Evolutionary conservation across 2,797 vertebrate species (phyloP).

Genomic region (Premnoplex brunnescens): DNA sequence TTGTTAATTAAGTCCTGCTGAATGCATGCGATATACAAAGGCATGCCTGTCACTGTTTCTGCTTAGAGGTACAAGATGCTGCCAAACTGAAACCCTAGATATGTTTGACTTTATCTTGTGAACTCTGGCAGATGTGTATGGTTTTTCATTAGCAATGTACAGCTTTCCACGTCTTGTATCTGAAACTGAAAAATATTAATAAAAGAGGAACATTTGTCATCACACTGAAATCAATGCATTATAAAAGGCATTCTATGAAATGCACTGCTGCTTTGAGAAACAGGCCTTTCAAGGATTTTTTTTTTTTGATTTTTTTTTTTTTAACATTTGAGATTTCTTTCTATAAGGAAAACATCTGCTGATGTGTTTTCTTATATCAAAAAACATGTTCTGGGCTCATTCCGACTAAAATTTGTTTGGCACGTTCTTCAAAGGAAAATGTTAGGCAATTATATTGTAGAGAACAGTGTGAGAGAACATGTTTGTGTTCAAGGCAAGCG

Average conservation of each 20-base stretch:
- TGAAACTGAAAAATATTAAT: background rate
- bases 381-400: background rate
- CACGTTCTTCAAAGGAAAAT: background rate
- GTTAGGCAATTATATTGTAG: background rate
- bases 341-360: background rate
- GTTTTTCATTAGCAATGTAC: background rate
- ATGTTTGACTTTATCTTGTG: background rate
- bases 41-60: background rate
- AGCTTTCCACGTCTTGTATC: background rate
- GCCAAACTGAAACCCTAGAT: background rate
- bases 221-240: background rate
- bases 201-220: background rate
- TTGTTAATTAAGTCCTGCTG: background rate
- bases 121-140: background rate
- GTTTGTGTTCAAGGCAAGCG: background rate
- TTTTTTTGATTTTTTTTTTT: background rate
- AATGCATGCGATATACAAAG: fast-evolving
- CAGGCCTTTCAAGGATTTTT: background rate
- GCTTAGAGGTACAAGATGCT: background rate
- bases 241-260: background rate
- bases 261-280: background rate
- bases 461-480: background rate
- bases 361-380: background rate
- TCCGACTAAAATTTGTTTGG: background rate
- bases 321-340: background rate